Evolutionary conservation across 2,113 vertebrate genomes (phyloP), one percentile per base, ranked within the genome.

Genomic region (Anolis carolinensis): DNA sequence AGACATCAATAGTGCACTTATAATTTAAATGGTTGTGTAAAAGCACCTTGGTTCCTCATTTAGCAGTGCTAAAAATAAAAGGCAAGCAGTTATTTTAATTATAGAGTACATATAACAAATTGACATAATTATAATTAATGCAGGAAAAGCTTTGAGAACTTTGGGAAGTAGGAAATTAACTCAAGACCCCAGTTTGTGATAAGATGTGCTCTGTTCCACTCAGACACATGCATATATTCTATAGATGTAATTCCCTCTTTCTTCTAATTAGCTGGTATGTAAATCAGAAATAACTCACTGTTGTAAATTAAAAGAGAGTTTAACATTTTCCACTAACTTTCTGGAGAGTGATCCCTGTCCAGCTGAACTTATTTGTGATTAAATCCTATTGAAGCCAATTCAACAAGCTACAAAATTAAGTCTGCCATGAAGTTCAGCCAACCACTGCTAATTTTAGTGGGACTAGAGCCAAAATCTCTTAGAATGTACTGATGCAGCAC

Each of bases 71-170:
- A 92, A 89, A 92, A 92, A 91, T 62, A 90, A 92, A 88, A 75
- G 0, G 88, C 30, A 65, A 81, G 83, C 30, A 87, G 88, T 85
- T 89, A 90, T 76, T 93, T 74, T 93, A 94, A 93, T 94, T 93
- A 92, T 83, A 91, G 81, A 84, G 79, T 89, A 94, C 93, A 93
- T 93, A 90, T 86, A 94, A 91, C 79, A 93, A 94, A 93, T 94
- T 88, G 88, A 90, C 83, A 86, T 92, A 87, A 94, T 94, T 92
- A 92, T 90, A 94, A 90, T 94, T 94, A 89, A 83, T 86, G 81
- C 63, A 90, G 90, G 86, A 84, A 92, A 95, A 89, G 86, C 34
- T 27, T 59, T 80, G 82, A 93, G 86, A 70, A 88, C 82, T 87
- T 90, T 83, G 52, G 88, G 89, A 90, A 76, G 59, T 81, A 62